Base-by-base conservation (phyloP, 2,888 invertebrate genomes). In the Oligia fasciuncula region DNA sequence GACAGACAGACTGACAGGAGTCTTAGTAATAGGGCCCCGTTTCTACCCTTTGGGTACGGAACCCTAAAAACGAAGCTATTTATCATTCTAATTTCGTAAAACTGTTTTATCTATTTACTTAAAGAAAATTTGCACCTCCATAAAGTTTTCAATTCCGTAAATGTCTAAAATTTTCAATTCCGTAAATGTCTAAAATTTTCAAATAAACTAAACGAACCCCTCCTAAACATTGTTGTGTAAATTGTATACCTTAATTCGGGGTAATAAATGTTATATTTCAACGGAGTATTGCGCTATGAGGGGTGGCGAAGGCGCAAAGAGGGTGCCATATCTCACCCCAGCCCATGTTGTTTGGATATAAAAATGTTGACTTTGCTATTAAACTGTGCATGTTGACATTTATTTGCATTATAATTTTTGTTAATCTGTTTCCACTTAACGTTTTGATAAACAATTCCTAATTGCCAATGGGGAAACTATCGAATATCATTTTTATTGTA, bases 351-450 rank as follows among this genome's bases (percentile, higher is more conserved):
- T 94, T 94, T 93, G 91, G 91, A 92, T 92, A 93, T 94, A 94
- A 83, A 92, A 93, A 92, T 94, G 93, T 94, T 94, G 92, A 93
- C 92, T 93, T 89, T 92, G 90, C 92, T 92, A 92, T 94, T 94
- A 93, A 93, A 88, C 91, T 86, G 90, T 91, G 91, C 91, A 91
- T 93, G 93, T 93, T 93, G 92, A 92, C 93, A 93, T 92, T 93
- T 92, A 93, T 94, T 95, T 94, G 91, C 90, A 91, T 92, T 92
- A 89, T 91, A 91, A 90, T 92, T 91, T 90, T 82, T 63, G 68
- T 54, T 80, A 90, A 89, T 88, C 81, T 73, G 65, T 23, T 63
- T 80, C 73, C 74, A 69, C 85, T 68, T 67, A 82, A 85, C 86
- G 85, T 78, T 77, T 73, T 14, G 77, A 79, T 82, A 85, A 85